Percentiles rank a stretch among this genome's conserved stretches.
Conservation (phyloP, 1,140 invertebrate species). For the Megalonaias nervosa region DNA sequence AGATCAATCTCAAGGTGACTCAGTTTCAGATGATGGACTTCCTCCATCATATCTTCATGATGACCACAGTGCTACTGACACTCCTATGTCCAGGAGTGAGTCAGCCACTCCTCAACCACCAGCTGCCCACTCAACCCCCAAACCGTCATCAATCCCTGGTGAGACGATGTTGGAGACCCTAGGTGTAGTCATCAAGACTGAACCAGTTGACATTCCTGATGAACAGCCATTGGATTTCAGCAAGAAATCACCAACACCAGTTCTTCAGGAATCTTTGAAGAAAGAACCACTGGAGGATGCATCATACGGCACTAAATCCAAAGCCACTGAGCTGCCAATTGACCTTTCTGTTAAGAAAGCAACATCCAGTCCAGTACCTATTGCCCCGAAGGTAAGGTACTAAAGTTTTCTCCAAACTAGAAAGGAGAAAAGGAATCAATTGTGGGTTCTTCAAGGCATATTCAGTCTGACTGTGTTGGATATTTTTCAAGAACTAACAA, state of each 20-base stretch:
- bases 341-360: conserved; percentile 57
- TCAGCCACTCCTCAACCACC: conserved; percentile 36
- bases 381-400: conserved; percentile 29
- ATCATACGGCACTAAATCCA: not conserved
- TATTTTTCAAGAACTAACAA: no score
- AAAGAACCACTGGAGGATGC: conserved; percentile 15
- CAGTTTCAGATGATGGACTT: conserved; percentile 32
- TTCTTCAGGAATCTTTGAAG: not conserved
- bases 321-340: conserved; percentile 50
- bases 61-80: conserved; percentile 5
- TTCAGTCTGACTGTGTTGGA: no score
- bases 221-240: conserved; percentile 83
- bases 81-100: conserved; percentile 7
- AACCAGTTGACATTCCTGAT: conserved; percentile 36
- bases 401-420: not conserved
- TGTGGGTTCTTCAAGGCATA: no score
- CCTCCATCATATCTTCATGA: not conserved
- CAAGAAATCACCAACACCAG: conserved; percentile 76
- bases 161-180: conserved; percentile 1
- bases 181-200: conserved; percentile 36
- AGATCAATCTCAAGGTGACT: conserved; percentile 32
- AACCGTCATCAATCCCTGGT: conserved; percentile 8
- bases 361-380: conserved; percentile 16
- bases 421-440: no score
- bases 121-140: conserved; percentile 49